Conservation (phyloP, 2,888 invertebrate genomes). For the Lepas anatifera region DNA sequence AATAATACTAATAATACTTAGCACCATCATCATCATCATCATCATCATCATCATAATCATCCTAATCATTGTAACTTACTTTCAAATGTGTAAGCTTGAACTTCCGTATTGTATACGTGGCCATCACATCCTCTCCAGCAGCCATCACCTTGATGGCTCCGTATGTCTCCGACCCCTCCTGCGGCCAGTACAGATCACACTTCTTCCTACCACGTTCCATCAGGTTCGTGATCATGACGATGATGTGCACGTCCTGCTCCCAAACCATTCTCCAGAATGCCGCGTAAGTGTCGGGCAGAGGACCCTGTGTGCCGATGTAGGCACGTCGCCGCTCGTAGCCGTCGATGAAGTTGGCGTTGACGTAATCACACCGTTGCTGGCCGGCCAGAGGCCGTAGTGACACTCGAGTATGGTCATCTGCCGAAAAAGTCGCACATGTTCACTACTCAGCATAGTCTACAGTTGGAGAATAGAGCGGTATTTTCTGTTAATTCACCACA, state of each 20-base stretch:
- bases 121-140: constrained; percentile 56
- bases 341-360: constrained; percentile 93
- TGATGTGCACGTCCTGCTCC: constrained; percentile 85
- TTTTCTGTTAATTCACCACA: too few species aligned
- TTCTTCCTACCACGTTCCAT: constrained; percentile 88
- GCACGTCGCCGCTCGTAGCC: constrained; percentile 70
- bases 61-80: too few species aligned
- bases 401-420: constrained; percentile 48
- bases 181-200: constrained; percentile 98
- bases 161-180: constrained; percentile 74
- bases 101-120: constrained; percentile 36
- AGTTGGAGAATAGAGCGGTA: too few species aligned
- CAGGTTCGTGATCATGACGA: constrained; percentile 96
- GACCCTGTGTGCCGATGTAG: constrained; percentile 61
- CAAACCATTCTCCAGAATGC: constrained; percentile 98
- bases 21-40: too few species aligned
- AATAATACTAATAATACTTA: too few species aligned
- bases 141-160: constrained; percentile 80
- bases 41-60: too few species aligned
- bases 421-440: too few species aligned
- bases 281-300: constrained; percentile 80
- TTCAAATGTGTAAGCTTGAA: constrained; percentile 62
- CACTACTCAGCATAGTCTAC: too few species aligned
- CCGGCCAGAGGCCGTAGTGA: constrained; percentile 34
- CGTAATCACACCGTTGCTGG: constrained; percentile 64